Conservation (phyloP, 2,888 invertebrate species). For the Drosophila buzzatii region DNA sequence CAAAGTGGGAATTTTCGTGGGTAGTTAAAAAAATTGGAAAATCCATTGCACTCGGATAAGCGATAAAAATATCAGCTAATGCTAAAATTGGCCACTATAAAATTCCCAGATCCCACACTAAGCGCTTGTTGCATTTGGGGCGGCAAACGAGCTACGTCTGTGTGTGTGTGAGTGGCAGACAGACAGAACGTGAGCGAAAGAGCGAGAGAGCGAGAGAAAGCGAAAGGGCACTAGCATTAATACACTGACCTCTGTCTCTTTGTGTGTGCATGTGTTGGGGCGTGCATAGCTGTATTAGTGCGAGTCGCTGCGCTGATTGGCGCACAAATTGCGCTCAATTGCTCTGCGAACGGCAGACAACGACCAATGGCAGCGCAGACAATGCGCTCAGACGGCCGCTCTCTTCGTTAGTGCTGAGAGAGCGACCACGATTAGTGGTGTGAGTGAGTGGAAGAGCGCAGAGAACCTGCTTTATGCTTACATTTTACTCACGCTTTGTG, state of each 20-base stretch:
- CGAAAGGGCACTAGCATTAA: not conserved
- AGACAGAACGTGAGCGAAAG: not conserved
- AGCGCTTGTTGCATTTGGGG: constrained; percentile 9
- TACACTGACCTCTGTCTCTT: not conserved
- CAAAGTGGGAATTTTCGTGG: not conserved
- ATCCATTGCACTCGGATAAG: constrained; percentile 4
- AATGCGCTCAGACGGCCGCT: constrained; percentile 34
- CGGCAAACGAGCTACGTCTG: not conserved
- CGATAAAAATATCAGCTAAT: constrained; percentile 8
- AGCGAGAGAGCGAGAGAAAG: not conserved
- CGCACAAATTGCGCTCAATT: constrained; percentile 30
- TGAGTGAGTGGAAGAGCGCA: constrained; percentile 6
- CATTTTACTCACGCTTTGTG: not conserved
- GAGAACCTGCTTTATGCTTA: constrained; percentile 44
- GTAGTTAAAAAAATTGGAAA: constrained; percentile 7
- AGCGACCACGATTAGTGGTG: not conserved
- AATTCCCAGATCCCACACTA: constrained; percentile 33
- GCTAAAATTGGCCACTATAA: constrained; percentile 4
- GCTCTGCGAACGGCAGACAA: constrained; percentile 10
- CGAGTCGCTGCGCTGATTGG: constrained; percentile 37
- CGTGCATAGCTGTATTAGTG: constrained; percentile 14
- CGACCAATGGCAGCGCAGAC: constrained; percentile 37
- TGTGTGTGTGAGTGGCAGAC: not conserved
- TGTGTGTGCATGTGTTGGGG: constrained; percentile 5
- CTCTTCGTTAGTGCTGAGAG: constrained; percentile 16